phyloP scores from a whole-genome alignment of 35 echinoderm and acorn worm species.

The Ophiothrix spiculata region DNA sequence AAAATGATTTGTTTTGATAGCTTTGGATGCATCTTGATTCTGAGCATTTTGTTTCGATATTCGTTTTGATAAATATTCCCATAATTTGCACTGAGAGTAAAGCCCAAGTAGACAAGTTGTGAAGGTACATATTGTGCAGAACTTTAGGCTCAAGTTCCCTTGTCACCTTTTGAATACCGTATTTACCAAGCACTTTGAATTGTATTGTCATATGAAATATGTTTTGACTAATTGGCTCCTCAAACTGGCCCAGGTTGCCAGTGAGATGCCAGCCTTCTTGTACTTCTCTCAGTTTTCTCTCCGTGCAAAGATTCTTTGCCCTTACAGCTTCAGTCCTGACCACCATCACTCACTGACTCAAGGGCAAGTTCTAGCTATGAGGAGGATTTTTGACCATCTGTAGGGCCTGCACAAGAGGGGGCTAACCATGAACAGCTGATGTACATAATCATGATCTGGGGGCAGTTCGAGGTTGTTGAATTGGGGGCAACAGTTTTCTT shows the following conservation, averaged over 20 bases:
- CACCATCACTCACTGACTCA: not conserved
- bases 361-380: not conserved
- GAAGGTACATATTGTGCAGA: not conserved
- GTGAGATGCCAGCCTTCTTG: not conserved
- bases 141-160: not conserved
- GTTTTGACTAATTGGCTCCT: slow-evolving; percentile 4
- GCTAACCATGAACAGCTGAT: not conserved
- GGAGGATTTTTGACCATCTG: slow-evolving; percentile 93
- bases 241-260: not conserved
- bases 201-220: not conserved
- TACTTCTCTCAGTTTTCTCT: slow-evolving; percentile 42
- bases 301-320: slow-evolving; percentile 70
- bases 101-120: not conserved
- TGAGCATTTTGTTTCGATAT: not conserved
- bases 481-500: no score
- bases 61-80: not conserved
- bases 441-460: not conserved
- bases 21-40: not conserved
- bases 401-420: slow-evolving; percentile 23
- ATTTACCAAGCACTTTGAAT: slow-evolving; percentile 2
- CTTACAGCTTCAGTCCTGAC: slow-evolving; percentile 10
- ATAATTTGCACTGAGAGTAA: slow-evolving; percentile 13
- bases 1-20: not conserved
- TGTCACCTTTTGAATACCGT: not conserved
- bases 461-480: not conserved